Conservation (phyloP, 2,797 vertebrate genomes). For the Pampus argenteus region DNA sequence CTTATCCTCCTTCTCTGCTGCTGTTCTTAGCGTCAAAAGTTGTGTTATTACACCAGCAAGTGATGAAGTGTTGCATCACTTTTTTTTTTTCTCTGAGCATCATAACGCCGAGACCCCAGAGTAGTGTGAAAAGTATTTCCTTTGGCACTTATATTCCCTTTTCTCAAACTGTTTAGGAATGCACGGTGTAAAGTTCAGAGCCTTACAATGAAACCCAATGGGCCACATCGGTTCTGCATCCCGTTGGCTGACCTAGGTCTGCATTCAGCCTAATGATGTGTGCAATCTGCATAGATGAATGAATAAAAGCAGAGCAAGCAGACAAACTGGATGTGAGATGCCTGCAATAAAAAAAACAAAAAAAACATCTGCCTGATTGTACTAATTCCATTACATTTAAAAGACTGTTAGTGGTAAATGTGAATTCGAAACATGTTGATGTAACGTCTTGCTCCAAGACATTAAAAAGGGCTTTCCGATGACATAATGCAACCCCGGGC, state of each 20-base stretch:
- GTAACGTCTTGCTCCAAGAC: slow-evolving; percentile 22
- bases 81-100: slow-evolving; percentile 1
- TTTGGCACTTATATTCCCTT: background rate
- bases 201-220: slow-evolving; percentile 8
- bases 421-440: slow-evolving; percentile 23
- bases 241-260: slow-evolving; percentile 35
- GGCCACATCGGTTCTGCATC: slow-evolving; percentile 13
- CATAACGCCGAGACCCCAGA: background rate
- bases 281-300: slow-evolving; percentile 48
- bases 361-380: slow-evolving; percentile 38
- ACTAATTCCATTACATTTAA: slow-evolving; percentile 1
- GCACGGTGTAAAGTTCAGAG: background rate
- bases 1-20: slow-evolving; percentile 12
- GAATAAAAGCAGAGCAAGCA: slow-evolving; percentile 19
- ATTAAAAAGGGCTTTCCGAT: slow-evolving; percentile 33
- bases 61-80: slow-evolving; percentile 8
- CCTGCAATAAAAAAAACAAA: background rate
- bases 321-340: slow-evolving; percentile 14
- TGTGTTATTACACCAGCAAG: slow-evolving; percentile 2
- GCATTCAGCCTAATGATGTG: slow-evolving; percentile 51
- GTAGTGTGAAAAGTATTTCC: background rate
- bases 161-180: slow-evolving; percentile 12
- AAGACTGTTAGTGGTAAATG: slow-evolving; percentile 11
- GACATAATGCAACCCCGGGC: slow-evolving; percentile 32
- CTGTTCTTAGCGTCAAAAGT: background rate